Evolutionary conservation across 92 coral and sea anemone species (phyloP), one percentile per base, ranked within the genome.

Genomic region (Bergia sp.): DNA sequence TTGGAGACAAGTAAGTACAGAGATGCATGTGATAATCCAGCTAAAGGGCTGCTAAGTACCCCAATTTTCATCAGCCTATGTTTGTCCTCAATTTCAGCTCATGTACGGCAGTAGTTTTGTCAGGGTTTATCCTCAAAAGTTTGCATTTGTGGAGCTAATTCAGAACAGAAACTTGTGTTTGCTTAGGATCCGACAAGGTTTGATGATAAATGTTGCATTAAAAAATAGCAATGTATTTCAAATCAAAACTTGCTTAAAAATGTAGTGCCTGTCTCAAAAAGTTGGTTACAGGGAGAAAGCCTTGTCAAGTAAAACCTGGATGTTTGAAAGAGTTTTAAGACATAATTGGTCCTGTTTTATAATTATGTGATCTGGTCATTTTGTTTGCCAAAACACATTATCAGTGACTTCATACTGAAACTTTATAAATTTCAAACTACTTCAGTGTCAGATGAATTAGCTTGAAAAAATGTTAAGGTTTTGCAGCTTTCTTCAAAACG

Each of bases 1-100:
- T 45, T 83, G 79, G 99, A 94, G 75, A 96, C 88, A 61, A 92
- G 99, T 97, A 89, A 92, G 99, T 92, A 38, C 15, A 16, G 42
- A 42, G 45, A 12, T 9, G 36, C 29, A 29, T 29, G 29, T 29
- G 29, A 29, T 45, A 45, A 10, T 11, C 65, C 20, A 9, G 11
- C 69, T 21, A 61, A 16, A 18, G 69, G 21, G 18, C 66, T 57
- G 66, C 21, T 15, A 7, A 57, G 4, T 57, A 13, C 66, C 21
- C 66, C 21, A 13, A 15, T 3, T 61, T 61, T 61, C 23, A 20
- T 18, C 20, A 23, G 23, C 12, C 29, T 7, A 21, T 20, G 69
- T 61, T 3, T 21, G 69, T 61, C 23, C 18, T 1, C 23, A 16
- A 16, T 61, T 61, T 61, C 67, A 2, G 69, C 2, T 61, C 20